Conservation (phyloP, 2,113 vertebrate genomes). For the Pithys albifrons region DNA sequence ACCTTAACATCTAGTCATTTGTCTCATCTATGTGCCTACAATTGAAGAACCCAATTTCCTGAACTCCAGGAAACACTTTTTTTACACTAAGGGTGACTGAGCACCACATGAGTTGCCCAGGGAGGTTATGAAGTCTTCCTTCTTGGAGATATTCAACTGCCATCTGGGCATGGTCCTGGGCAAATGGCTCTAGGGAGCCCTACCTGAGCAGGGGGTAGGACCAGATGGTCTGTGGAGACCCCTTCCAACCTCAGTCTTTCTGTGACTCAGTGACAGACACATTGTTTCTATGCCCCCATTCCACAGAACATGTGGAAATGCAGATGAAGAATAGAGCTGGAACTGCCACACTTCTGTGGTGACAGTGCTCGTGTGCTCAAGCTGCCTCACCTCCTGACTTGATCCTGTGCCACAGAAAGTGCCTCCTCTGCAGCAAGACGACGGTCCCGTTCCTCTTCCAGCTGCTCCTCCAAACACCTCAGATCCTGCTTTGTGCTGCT, state of each 20-base stretch:
- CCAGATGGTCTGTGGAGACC: not conserved
- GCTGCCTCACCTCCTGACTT: constrained; percentile 67
- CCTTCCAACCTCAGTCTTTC: not conserved
- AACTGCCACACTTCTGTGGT: not conserved
- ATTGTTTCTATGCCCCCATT: not conserved
- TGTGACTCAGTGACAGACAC: not conserved
- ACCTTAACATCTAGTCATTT: not conserved
- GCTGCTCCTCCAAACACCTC: constrained; percentile 79
- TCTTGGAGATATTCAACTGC: not conserved
- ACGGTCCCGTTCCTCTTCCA: constrained; percentile 82
- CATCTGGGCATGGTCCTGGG: not conserved
- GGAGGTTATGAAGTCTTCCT: not conserved
- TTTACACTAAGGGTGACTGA: not conserved
- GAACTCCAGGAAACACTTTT: not conserved
- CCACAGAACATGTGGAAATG: not conserved
- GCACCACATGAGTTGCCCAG: not conserved
- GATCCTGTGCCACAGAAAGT: constrained; percentile 62
- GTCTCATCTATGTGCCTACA: not conserved
- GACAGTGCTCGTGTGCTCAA: not conserved
- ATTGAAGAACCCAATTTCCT: not conserved
- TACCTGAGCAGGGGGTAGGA: not conserved
- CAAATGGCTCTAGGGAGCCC: not conserved
- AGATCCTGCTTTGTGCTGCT: constrained; percentile 74
- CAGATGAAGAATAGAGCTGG: not conserved
- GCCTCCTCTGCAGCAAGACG: constrained; percentile 73